These are phyloP conservation scores for Ceriagrion tenellum DNA, from an alignment of 2,888 invertebrate genomes.

Conservation along the genomic window DNA sequence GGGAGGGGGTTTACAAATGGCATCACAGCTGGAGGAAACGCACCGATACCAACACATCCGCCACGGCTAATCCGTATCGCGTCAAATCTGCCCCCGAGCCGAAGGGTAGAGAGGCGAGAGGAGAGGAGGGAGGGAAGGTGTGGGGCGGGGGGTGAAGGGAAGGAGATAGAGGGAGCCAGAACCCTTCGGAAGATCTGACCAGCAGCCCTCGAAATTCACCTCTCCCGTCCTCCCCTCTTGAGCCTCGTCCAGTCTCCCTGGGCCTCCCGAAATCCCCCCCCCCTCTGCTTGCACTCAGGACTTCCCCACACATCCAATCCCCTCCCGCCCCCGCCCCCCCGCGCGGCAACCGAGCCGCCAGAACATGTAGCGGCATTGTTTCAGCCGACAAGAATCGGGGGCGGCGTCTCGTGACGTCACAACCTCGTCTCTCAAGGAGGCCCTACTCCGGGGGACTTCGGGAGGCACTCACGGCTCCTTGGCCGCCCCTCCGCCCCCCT, in stretches of 20 bases:
- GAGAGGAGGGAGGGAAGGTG: not conserved
- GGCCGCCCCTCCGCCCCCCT: slow-evolving; percentile 69
- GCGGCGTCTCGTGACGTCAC: slow-evolving; percentile 41
- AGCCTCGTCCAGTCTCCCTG: not conserved
- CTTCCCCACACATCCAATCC: not conserved
- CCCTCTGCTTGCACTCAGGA: no score
- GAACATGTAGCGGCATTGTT: slow-evolving; percentile 76
- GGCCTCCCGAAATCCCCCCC: not conserved
- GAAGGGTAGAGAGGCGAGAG: no score
- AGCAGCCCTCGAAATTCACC: not conserved
- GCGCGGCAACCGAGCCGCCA: no score
- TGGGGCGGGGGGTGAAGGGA: not conserved
- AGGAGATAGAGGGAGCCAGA: not conserved
- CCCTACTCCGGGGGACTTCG: not conserved
- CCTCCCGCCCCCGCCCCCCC: not conserved
- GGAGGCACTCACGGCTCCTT: slow-evolving; percentile 47
- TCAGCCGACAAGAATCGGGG: not conserved
- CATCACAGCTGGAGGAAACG: no score
- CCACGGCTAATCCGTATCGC: no score
- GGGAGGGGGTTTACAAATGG: no score
- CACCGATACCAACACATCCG: no score
- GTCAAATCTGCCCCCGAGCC: no score
- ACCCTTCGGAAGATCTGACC: slow-evolving; percentile 5
- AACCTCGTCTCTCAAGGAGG: slow-evolving; percentile 71
- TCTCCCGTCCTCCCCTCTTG: not conserved